These are phyloP conservation scores for Falco peregrinus DNA, from an alignment of 2,797 vertebrate species.

Conservation along the genomic window DNA sequence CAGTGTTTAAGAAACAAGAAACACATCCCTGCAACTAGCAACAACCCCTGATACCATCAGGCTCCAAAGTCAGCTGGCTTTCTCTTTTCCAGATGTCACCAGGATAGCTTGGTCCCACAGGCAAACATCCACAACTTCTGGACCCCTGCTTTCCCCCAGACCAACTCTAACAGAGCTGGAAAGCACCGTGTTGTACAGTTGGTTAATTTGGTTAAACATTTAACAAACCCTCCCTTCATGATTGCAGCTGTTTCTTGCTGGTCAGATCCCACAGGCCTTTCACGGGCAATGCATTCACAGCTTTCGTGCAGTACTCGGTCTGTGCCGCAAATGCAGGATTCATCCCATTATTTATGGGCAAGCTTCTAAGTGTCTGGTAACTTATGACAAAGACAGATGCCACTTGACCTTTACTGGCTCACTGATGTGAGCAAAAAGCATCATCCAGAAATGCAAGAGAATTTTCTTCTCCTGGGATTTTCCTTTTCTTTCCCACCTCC, in stretches of 20 bases:
- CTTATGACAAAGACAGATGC: neutral
- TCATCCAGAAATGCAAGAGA: neutral
- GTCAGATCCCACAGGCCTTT: neutral
- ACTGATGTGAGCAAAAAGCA: neutral
- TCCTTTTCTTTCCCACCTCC: neutral
- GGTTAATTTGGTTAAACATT: constrained; percentile 1
- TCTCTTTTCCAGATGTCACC: constrained; percentile 16
- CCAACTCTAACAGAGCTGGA: neutral
- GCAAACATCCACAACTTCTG: neutral
- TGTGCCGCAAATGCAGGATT: neutral
- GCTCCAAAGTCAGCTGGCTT: neutral
- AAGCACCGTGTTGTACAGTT: neutral
- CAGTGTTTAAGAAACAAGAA: neutral
- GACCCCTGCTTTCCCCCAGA: neutral
- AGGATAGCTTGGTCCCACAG: neutral
- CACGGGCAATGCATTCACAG: neutral
- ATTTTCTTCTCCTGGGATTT: neutral
- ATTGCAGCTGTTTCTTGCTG: neutral
- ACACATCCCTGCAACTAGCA: neutral
- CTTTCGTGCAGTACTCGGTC: neutral
- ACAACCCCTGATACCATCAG: neutral
- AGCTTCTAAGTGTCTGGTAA: neutral
- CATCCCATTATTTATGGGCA: neutral
- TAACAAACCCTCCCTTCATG: neutral
- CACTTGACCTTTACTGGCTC: neutral